Evolutionary conservation across 2,113 vertebrate genomes (phyloP).

Genomic region (Bubo bubo): DNA sequence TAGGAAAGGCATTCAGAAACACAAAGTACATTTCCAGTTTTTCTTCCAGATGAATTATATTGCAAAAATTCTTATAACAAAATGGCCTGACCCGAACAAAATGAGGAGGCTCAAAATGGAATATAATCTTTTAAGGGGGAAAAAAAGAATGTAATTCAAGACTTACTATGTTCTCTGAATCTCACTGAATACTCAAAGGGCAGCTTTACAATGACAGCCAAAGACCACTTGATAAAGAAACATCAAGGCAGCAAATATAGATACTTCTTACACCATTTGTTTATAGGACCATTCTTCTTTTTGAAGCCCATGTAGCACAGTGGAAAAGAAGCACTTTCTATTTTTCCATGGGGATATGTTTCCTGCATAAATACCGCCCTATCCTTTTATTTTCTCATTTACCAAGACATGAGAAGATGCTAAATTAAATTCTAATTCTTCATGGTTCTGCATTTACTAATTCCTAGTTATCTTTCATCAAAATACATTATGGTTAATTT

Average conservation of each 20-base stretch:
- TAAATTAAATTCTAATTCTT: background rate
- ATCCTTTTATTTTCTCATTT: background rate
- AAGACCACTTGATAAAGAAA: background rate
- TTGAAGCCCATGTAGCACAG: background rate
- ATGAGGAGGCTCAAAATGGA: background rate
- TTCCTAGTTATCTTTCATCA: background rate
- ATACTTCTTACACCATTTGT: background rate
- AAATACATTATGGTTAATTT: background rate
- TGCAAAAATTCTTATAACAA: background rate
- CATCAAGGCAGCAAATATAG: background rate
- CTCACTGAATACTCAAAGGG: background rate
- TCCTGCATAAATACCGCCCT: background rate
- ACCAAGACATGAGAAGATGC: background rate
- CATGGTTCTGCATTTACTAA: background rate
- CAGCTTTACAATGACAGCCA: background rate
- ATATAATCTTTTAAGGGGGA: background rate
- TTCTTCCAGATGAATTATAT: background rate
- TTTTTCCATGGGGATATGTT: background rate
- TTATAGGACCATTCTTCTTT: background rate
- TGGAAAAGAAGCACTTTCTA: background rate
- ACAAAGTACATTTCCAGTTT: background rate
- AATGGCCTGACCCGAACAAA: background rate
- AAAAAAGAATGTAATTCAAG: background rate
- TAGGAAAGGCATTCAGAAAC: slow-evolving; percentile 2
- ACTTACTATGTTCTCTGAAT: background rate